Conservation (phyloP, 2,797 vertebrate genomes). For the Sebastes minor region DNA sequence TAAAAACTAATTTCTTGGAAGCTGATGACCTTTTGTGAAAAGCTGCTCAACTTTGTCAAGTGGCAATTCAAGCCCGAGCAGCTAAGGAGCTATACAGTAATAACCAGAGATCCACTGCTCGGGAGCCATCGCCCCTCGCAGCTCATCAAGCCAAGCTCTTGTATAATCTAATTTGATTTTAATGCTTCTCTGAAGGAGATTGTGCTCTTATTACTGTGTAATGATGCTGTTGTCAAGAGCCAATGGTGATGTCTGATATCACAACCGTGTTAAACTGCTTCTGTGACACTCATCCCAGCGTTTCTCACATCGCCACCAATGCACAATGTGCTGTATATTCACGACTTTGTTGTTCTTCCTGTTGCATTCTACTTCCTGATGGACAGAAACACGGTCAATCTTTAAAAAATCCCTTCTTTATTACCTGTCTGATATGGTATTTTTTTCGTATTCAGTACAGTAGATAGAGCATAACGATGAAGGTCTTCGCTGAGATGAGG, state of each 20-base stretch:
- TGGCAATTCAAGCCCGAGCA: slow-evolving; percentile 82
- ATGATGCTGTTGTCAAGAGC: slow-evolving; percentile 86
- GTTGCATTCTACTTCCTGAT: slow-evolving; percentile 57
- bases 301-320: slow-evolving; percentile 65
- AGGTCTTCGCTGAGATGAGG: slow-evolving; percentile 78
- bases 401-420: slow-evolving; percentile 69
- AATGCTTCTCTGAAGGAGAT: slow-evolving; percentile 84
- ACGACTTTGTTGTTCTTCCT: slow-evolving; percentile 70
- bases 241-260: slow-evolving; percentile 81
- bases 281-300: slow-evolving; percentile 79
- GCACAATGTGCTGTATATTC: slow-evolving; percentile 59
- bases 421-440: slow-evolving; percentile 75
- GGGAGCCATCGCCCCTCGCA: slow-evolving; percentile 71
- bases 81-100: slow-evolving; percentile 73
- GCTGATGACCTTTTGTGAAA: slow-evolving; percentile 85
- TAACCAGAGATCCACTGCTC: slow-evolving; percentile 73
- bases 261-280: slow-evolving; percentile 79
- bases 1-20: slow-evolving; percentile 81
- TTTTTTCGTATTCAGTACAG: slow-evolving; percentile 82
- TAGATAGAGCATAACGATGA: slow-evolving; percentile 84
- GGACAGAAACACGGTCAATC: slow-evolving; percentile 68
- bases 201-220: slow-evolving; percentile 84
- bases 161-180: slow-evolving; percentile 87
- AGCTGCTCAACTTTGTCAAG: slow-evolving; percentile 80
- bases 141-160: slow-evolving; percentile 78